phyloP scores from a whole-genome alignment of 2,797 vertebrate species.

The Chaenodraco wilsoni region DNA sequence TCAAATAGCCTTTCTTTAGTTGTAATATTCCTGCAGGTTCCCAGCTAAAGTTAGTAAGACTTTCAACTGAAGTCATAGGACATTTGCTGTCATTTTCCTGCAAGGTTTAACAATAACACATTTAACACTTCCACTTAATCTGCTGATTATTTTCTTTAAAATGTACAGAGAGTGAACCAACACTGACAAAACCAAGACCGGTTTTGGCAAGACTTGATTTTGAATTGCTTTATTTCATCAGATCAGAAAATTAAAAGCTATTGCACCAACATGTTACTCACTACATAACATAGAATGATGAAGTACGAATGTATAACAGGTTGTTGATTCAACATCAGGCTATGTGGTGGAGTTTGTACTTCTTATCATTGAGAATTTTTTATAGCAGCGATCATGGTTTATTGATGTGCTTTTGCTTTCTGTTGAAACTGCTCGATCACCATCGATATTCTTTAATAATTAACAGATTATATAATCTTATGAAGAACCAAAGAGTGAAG shows the following conservation, averaged over 20 bases:
- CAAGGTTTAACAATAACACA: too few relatives aligned
- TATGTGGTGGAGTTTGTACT: neutral
- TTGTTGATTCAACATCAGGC: neutral
- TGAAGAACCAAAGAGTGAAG: neutral
- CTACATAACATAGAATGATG: neutral
- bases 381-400: slow-evolving; percentile 3
- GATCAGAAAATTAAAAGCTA: too few relatives aligned
- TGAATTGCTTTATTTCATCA: too few relatives aligned
- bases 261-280: neutral
- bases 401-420: neutral
- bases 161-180: too few relatives aligned
- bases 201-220: too few relatives aligned
- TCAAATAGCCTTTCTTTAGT: neutral
- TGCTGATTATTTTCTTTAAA: too few relatives aligned
- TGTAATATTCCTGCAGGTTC: neutral
- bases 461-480: neutral
- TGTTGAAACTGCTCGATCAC: neutral
- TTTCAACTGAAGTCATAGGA: too few relatives aligned
- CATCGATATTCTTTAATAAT: neutral
- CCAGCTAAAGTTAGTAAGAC: too few relatives aligned
- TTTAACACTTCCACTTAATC: too few relatives aligned
- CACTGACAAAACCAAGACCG: too few relatives aligned
- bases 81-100: too few relatives aligned
- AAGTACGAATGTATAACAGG: neutral
- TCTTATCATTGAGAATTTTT: slow-evolving; percentile 9